Conservation (phyloP, 2,888 invertebrate genomes). For the Nineta flava region DNA sequence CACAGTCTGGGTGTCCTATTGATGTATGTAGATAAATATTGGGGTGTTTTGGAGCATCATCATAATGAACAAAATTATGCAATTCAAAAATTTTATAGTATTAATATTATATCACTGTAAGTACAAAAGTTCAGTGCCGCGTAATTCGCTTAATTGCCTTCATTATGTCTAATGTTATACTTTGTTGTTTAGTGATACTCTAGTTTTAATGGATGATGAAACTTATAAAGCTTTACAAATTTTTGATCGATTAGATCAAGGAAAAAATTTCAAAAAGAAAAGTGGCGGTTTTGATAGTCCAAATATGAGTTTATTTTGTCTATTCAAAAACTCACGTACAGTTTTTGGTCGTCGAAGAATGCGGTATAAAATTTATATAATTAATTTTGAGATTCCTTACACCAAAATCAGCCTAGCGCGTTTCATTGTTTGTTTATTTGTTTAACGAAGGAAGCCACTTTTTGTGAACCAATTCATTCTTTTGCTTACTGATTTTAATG, state of each 20-base stretch:
- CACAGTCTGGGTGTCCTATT: constrained; percentile 57
- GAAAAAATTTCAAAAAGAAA: constrained; percentile 56
- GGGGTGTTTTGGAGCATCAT: constrained; percentile 31
- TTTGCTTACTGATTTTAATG: no score
- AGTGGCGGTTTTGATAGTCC: constrained; percentile 40
- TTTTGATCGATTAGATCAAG: constrained; percentile 54
- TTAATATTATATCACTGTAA: constrained; percentile 47
- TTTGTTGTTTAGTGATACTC: constrained; percentile 36
- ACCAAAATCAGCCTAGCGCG: no score
- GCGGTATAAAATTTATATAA: constrained; percentile 1
- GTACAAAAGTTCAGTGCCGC: constrained; percentile 14
- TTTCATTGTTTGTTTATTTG: no score
- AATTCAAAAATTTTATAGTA: constrained; percentile 30
- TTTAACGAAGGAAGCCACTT: no score
- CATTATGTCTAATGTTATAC: constrained; percentile 10
- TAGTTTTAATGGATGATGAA: constrained; percentile 53
- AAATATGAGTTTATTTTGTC: constrained; percentile 53
- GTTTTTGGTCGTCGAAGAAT: constrained; percentile 8
- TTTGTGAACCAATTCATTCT: no score
- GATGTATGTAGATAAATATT: constrained; percentile 51
- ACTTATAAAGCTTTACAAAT: constrained; percentile 63
- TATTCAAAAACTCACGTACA: constrained; percentile 28
- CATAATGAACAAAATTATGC: constrained; percentile 17
- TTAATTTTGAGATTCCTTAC: neutral
- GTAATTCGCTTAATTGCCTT: constrained; percentile 11